Conservation (phyloP, 1,140 invertebrate species). For the Odontomachus brunneus region DNA sequence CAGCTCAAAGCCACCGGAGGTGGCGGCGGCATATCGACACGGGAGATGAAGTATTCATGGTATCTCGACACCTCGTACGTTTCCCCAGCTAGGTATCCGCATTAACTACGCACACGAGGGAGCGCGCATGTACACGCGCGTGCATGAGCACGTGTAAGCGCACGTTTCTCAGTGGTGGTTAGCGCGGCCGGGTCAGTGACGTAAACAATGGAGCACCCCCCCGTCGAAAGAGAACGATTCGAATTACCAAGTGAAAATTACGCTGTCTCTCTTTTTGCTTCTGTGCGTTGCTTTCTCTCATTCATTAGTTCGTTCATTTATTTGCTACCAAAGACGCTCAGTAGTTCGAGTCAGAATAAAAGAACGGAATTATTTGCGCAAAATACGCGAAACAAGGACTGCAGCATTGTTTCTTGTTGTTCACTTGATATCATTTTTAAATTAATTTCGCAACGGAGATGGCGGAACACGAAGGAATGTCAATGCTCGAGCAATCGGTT, state of each 20-base stretch:
- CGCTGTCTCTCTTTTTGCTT: not conserved
- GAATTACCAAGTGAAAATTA: not conserved
- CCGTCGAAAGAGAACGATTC: not conserved
- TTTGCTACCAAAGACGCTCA: too few relatives aligned
- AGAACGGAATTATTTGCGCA: too few relatives aligned
- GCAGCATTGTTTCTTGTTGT: too few relatives aligned
- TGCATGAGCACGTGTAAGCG: not conserved
- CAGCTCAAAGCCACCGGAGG: constrained; percentile 15
- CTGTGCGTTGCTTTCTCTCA: too few relatives aligned
- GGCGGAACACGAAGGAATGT: too few relatives aligned
- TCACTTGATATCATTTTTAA: too few relatives aligned
- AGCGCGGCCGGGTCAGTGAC: not conserved
- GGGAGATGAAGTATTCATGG: constrained; percentile 60
- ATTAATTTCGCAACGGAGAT: too few relatives aligned
- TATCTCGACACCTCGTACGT: constrained; percentile 58
- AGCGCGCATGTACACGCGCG: not conserved
- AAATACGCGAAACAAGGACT: too few relatives aligned
- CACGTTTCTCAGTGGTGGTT: not conserved
- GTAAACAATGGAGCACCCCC: not conserved
- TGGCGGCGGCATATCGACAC: constrained; percentile 28
- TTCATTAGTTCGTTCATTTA: too few relatives aligned
- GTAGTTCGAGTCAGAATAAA: too few relatives aligned
- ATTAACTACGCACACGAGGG: constrained; percentile 37
- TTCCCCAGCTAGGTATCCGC: constrained; percentile 37
- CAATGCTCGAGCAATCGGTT: too few relatives aligned